Percentiles rank a stretch among this genome's conserved stretches.
Evolutionary conservation across 2,113 vertebrate genomes (phyloP).

Genomic region (Vicugna pacos): DNA sequence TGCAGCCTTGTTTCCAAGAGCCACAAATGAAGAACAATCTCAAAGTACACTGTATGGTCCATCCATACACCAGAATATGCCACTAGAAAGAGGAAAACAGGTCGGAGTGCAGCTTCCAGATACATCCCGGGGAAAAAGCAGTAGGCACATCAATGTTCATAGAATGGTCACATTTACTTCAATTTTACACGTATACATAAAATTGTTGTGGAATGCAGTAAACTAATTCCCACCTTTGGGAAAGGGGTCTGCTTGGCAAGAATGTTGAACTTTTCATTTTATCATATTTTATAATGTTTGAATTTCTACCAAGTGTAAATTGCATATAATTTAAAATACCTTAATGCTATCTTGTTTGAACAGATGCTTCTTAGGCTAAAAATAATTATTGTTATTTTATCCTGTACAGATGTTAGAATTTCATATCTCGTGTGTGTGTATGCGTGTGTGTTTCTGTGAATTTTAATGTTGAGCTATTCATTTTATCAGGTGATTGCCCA

Average conservation of each 20-base stretch:
- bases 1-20: not conserved
- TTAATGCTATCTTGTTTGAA: conserved; percentile 50
- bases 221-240: not conserved
- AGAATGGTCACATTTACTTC: not conserved
- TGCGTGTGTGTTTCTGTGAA: conserved; percentile 25
- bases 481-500: conserved; percentile 93
- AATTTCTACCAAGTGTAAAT: conserved; percentile 44
- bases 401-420: not conserved
- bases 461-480: conserved; percentile 72
- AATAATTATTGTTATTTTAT: conserved; percentile 28
- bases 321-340: conserved; percentile 50
- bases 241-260: not conserved
- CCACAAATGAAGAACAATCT: conserved; percentile 22
- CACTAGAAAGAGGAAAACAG: conserved; percentile 19
- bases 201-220: not conserved
- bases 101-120: not conserved
- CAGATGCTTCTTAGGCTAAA: conserved; percentile 42
- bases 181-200: not conserved
- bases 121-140: not conserved
- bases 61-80: not conserved
- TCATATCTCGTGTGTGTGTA: not conserved
- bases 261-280: conserved; percentile 7
- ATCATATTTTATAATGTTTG: conserved; percentile 5
- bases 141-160: not conserved
- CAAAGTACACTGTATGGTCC: not conserved